These are phyloP conservation scores for Heliothis subflexa DNA, from an alignment of 1,140 invertebrate species.

Conservation along the genomic window DNA sequence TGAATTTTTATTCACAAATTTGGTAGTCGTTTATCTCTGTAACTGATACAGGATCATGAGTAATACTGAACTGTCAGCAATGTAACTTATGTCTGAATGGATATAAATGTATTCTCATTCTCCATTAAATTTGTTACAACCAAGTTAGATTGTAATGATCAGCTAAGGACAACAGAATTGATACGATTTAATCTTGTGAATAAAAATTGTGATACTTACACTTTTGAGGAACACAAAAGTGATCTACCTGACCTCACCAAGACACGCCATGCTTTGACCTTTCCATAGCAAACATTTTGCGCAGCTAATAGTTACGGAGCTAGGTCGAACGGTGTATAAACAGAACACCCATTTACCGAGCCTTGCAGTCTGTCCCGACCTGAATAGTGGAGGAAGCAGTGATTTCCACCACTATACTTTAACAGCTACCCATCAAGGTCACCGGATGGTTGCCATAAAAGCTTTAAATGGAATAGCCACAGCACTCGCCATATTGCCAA, in stretches of 20 bases:
- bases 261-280: background rate
- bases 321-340: slow-evolving; percentile 6
- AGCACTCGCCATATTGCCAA: slow-evolving; percentile 54
- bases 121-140: too few species aligned
- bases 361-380: slow-evolving; percentile 2
- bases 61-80: too few species aligned
- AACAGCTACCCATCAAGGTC: slow-evolving; percentile 23
- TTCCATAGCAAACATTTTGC: slow-evolving; percentile 9
- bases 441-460: slow-evolving; percentile 45
- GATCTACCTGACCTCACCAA: background rate
- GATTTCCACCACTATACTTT: slow-evolving; percentile 14
- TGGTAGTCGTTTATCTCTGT: too few species aligned
- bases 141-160: too few species aligned
- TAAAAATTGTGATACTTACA: too few species aligned
- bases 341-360: slow-evolving; percentile 20
- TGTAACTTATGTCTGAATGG: too few species aligned
- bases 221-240: too few species aligned
- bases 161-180: too few species aligned
- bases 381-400: slow-evolving; percentile 18
- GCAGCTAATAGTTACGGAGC: background rate
- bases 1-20: too few species aligned
- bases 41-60: too few species aligned
- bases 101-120: too few species aligned
- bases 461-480: slow-evolving; percentile 44
- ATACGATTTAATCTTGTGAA: too few species aligned